These are phyloP conservation scores for Alectura lathami DNA, from an alignment of 2,113 vertebrate genomes.

Conservation along the genomic window DNA sequence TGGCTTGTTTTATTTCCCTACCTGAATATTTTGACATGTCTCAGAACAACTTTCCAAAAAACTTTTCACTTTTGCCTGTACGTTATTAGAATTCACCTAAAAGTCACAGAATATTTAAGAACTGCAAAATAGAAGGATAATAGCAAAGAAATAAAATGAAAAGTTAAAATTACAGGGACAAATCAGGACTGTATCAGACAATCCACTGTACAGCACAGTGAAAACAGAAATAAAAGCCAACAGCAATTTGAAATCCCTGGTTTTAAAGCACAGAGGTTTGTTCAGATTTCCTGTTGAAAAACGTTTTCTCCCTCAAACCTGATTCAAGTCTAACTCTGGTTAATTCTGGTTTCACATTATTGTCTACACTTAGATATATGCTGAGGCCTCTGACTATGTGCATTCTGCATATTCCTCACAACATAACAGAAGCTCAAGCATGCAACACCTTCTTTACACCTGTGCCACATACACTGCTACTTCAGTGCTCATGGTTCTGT, in stretches of 20 bases:
- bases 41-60: neutral
- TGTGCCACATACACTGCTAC: rapidly evolving
- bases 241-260: neutral
- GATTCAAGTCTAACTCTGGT: neutral
- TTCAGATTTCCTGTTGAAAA: neutral
- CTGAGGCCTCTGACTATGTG: neutral
- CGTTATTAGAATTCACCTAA: neutral
- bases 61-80: neutral
- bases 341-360: neutral
- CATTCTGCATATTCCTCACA: neutral
- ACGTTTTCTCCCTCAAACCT: neutral
- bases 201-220: neutral
- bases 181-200: neutral
- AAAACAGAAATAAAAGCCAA: neutral
- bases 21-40: neutral
- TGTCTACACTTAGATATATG: neutral
- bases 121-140: neutral
- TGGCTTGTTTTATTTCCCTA: neutral
- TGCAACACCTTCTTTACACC: neutral
- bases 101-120: neutral
- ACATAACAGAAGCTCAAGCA: neutral
- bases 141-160: neutral
- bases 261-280: neutral
- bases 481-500: neutral
- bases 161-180: neutral